Evolutionary conservation across 2,797 vertebrate genomes (phyloP).

Genomic region (Microhierax caerulescens): DNA sequence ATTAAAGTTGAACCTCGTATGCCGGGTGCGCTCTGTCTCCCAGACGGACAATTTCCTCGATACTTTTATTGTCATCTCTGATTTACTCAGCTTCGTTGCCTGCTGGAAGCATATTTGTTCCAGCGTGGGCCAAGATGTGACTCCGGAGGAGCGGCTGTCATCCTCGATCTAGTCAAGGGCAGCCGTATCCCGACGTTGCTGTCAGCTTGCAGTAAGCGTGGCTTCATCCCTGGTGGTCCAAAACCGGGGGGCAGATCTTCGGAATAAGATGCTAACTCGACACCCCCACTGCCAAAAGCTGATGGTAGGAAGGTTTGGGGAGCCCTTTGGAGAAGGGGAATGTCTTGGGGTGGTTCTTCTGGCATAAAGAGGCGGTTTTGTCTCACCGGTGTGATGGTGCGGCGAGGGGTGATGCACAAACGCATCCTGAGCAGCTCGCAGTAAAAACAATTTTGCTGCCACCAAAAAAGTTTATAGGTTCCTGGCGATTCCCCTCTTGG

Average conservation of each 20-base stretch:
- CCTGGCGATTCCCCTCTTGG: background rate
- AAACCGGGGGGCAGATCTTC: background rate
- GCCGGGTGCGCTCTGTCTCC: background rate
- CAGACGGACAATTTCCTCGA: constrained; percentile 1
- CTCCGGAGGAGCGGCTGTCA: background rate
- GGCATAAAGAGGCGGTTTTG: fast-evolving
- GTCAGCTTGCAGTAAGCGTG: fast-evolving
- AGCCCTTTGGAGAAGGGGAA: background rate
- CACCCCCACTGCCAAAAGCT: fast-evolving
- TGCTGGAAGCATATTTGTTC: constrained; percentile 35
- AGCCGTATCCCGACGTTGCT: fast-evolving
- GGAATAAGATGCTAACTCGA: background rate
- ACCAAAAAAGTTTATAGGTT: background rate
- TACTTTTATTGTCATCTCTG: constrained; percentile 31
- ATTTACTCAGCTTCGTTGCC: background rate
- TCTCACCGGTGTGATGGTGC: fast-evolving
- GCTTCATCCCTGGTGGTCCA: background rate
- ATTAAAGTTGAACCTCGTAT: background rate
- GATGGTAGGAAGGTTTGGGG: background rate
- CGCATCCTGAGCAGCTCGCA: fast-evolving
- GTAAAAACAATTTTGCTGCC: background rate
- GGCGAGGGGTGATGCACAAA: background rate
- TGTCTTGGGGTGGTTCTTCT: fast-evolving
- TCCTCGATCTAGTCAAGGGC: background rate
- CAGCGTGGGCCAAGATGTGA: background rate